phyloP scores from a whole-genome alignment of 2,113 vertebrate genomes.

The Tamias sibiricus region DNA sequence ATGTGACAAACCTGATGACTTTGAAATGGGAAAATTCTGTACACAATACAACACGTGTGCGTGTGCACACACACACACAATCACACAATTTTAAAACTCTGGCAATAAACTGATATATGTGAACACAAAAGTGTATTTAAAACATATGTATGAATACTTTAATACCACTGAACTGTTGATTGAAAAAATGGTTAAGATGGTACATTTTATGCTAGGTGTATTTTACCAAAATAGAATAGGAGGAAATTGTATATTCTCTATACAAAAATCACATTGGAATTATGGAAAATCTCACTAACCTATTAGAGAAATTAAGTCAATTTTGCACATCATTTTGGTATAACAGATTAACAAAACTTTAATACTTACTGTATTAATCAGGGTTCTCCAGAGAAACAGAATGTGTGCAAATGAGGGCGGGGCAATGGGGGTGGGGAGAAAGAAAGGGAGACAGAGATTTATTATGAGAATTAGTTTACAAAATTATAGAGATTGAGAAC shows the following conservation, averaged over 20 bases:
- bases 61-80: neutral
- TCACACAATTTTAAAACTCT: neutral
- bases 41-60: neutral
- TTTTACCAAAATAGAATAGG: neutral
- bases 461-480: neutral
- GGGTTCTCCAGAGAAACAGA: neutral
- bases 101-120: neutral
- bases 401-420: neutral
- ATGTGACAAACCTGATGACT: neutral
- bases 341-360: neutral
- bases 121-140: neutral
- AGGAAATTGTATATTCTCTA: neutral
- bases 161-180: neutral
- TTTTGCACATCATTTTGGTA: neutral
- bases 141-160: neutral
- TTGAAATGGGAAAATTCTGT: neutral
- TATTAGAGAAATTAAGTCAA: neutral
- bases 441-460: neutral
- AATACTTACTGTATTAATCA: neutral
- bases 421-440: too few species aligned
- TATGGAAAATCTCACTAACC: neutral
- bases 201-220: neutral
- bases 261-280: neutral
- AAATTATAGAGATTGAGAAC: neutral
- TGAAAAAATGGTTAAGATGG: neutral